Conservation (phyloP, 2,797 vertebrate genomes). For the Steatocranus sp. region DNA sequence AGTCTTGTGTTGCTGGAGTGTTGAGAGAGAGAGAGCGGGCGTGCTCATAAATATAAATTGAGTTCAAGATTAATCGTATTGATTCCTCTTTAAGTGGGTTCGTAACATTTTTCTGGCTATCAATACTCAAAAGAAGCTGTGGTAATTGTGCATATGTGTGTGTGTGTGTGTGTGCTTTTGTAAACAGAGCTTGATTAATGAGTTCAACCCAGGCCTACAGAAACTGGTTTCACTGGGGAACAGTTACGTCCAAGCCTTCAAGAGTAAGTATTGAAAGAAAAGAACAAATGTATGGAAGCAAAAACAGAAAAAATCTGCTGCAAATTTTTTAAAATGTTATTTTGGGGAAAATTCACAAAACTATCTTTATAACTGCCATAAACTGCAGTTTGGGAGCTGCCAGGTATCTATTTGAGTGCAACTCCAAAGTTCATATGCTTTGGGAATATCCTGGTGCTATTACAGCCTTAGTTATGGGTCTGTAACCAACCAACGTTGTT, state of each 20-base stretch:
- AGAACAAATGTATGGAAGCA: background rate
- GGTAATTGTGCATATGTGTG: background rate
- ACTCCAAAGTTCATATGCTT: constrained; percentile 46
- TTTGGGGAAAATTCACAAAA: background rate
- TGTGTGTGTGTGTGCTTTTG: background rate
- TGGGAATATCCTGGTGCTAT: constrained; percentile 7
- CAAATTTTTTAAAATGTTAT: background rate
- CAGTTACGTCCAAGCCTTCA: constrained; percentile 87
- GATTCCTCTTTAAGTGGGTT: constrained; percentile 1
- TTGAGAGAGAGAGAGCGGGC: background rate
- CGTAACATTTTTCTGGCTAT: background rate
- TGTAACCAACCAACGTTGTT: background rate
- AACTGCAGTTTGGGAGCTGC: background rate
- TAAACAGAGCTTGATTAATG: constrained; percentile 85
- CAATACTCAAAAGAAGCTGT: background rate
- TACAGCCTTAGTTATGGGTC: background rate
- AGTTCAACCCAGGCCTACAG: constrained; percentile 90
- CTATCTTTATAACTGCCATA: constrained; percentile 9
- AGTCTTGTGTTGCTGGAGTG: background rate
- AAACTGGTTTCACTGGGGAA: constrained; percentile 88
- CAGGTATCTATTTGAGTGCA: background rate
- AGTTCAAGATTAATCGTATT: background rate
- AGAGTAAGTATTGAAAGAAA: constrained; percentile 71
- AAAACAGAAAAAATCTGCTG: background rate
- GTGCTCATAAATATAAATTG: constrained; percentile 17